Evolutionary conservation across 2,113 vertebrate species (phyloP).

Genomic region (Lophius piscatorius): DNA sequence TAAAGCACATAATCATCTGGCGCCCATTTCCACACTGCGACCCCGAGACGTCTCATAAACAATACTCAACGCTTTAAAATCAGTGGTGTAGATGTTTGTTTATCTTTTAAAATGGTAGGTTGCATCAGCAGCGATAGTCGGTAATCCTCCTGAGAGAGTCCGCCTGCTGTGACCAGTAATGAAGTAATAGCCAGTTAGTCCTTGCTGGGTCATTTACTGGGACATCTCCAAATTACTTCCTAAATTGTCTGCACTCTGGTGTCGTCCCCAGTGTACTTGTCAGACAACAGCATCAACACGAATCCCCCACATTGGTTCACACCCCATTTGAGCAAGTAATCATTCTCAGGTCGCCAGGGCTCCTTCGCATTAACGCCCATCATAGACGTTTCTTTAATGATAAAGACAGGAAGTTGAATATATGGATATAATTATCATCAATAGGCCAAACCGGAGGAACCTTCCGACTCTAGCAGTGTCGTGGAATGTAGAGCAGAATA

Average conservation of each 20-base stretch:
- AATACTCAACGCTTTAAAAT: background rate
- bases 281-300: conserved; percentile 13
- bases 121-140: background rate
- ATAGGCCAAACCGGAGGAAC: too few species aligned
- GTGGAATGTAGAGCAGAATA: too few species aligned
- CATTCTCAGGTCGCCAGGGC: too few species aligned
- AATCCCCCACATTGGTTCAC: background rate
- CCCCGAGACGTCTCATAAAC: background rate
- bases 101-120: conserved; percentile 19
- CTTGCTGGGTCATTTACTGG: conserved; percentile 19
- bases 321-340: conserved; percentile 2
- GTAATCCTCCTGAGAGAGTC: conserved; percentile 10
- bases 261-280: background rate
- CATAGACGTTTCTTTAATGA: background rate
- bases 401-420: background rate
- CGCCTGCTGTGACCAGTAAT: conserved; percentile 49
- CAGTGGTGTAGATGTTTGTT: background rate
- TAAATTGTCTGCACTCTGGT: conserved; percentile 25
- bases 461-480: too few species aligned
- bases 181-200: conserved; percentile 40
- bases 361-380: too few species aligned
- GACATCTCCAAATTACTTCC: conserved; percentile 24
- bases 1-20: conserved; percentile 57
- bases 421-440: too few species aligned
- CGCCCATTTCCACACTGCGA: conserved; percentile 21